A percentile compares a stretch with the other conserved stretches of the same genome.
phyloP scores from a whole-genome alignment of 1,140 invertebrate species.

The Saccostrea cuccullata region DNA sequence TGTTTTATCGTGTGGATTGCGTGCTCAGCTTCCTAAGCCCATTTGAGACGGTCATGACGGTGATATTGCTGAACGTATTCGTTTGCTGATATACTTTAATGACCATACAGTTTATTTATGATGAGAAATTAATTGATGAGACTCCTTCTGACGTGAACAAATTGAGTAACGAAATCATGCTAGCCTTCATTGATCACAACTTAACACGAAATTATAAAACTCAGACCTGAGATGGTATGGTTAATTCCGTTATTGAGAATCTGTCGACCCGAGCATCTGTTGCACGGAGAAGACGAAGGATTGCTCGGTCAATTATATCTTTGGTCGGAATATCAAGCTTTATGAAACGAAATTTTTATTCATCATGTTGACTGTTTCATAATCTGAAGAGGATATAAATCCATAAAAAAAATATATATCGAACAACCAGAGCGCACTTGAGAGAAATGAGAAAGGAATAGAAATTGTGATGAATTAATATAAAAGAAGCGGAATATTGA shows the following conservation, averaged over 20 bases:
- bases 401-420: neutral
- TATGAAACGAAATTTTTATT: conserved; percentile 29
- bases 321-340: conserved; percentile 8
- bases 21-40: conserved; percentile 15
- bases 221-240: conserved; percentile 19
- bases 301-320: neutral
- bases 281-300: neutral
- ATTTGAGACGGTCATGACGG: conserved; percentile 1
- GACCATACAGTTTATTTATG: conserved; percentile 21
- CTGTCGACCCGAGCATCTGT: conserved; percentile 16
- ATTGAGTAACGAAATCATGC: conserved; percentile 12
- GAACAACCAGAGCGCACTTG: neutral
- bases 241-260: conserved; percentile 30
- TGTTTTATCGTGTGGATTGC: neutral
- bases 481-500: conserved; percentile 10
- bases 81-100: neutral
- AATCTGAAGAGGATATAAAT: conserved; percentile 3
- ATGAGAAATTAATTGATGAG: conserved; percentile 8
- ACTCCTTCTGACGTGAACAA: conserved; percentile 24
- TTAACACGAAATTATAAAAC: conserved; percentile 37
- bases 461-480: conserved; percentile 7
- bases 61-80: neutral
- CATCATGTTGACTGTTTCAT: conserved; percentile 6
- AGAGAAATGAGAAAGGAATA: neutral
- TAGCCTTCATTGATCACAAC: conserved; percentile 6